phyloP scores from a whole-genome alignment of 2,797 vertebrate genomes.

The Masticophis lateralis region DNA sequence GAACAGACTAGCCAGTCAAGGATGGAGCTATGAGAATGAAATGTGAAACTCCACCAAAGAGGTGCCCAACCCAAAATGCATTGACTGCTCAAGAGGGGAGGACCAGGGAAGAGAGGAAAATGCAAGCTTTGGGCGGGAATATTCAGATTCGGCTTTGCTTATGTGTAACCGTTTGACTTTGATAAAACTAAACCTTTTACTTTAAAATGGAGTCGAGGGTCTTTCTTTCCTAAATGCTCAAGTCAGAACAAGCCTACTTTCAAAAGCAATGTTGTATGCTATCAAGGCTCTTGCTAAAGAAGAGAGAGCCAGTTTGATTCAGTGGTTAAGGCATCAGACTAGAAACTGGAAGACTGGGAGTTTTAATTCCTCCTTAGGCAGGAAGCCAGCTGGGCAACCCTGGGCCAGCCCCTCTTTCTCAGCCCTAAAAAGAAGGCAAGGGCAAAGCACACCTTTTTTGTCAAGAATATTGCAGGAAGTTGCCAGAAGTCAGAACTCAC shows the following conservation, averaged over 20 bases:
- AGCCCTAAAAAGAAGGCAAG: not conserved
- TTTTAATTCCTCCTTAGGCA: not conserved
- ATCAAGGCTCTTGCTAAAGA: not conserved
- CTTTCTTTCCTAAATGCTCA: not conserved
- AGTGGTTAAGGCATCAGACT: not conserved
- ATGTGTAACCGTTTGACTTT: not conserved
- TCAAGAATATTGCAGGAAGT: not conserved
- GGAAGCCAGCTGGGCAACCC: not conserved
- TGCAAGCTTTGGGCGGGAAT: not conserved
- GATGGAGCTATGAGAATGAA: not conserved
- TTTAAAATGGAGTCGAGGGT: not conserved
- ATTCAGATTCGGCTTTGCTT: not conserved
- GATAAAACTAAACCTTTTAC: not conserved
- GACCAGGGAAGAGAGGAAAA: not conserved
- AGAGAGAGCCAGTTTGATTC: not conserved
- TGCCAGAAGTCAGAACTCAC: not conserved
- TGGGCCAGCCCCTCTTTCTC: not conserved
- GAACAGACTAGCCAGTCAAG: not conserved
- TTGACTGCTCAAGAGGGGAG: not conserved
- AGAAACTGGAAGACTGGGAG: not conserved
- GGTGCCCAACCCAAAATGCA: not conserved
- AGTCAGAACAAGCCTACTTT: not conserved
- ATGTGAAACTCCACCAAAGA: not conserved
- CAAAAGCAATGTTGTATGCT: not conserved
- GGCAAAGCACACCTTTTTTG: not conserved